Evolutionary conservation across 2,888 invertebrate species (phyloP), one percentile per base, ranked within the genome.

Genomic region (Argyresthia albistria): DNA sequence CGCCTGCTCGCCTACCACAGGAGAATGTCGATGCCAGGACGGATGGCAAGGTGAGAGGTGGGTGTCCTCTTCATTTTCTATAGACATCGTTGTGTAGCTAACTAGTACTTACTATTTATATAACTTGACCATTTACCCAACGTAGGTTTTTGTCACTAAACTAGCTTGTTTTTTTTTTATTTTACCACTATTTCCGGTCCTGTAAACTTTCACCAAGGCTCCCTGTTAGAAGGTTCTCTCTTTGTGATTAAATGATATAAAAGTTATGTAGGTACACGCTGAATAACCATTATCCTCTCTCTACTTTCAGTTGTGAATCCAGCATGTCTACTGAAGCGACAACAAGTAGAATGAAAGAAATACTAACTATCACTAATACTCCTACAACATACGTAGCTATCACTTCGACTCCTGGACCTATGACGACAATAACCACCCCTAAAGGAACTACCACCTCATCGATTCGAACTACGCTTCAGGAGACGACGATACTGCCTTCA

Each of bases 31-130:
- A 53, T 93, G 93, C 73, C 88, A 89, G 50, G 83, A 89, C 45
- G 93, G 93, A 69, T 92, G 91, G 90, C 89, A 88, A 66, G 93
- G 93, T 70, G 87, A 88, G 69, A 89, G 89, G 93, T 93, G 87
- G 89, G 88, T 82, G 69, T 57, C 77, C 77, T 78, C 79, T 37
- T 53, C 45, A 15, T 9, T n/a, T 48, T n/a, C n/a, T 2, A 25
- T 25, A 25, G 25, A 25, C 3, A 6, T 25, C 3, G 25, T 25
- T 25, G 6, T 25, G 25, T 25, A 25, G 25, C 3, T 2, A 25
- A 6, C 25, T 25, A 25, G 25, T 25, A 6, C 25, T 6, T 25
- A n/a, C 6, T 25, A 6, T 25, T 25, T 25, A 25, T 25, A 4
- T 25, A 4, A 25, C 25, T 25, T 25, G 25, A 25, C 6, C 25